Percentiles rank a stretch among this genome's conserved stretches.
Evolutionary conservation across 2,888 invertebrate species (phyloP).

Genomic region (Orgyia antiqua): DNA sequence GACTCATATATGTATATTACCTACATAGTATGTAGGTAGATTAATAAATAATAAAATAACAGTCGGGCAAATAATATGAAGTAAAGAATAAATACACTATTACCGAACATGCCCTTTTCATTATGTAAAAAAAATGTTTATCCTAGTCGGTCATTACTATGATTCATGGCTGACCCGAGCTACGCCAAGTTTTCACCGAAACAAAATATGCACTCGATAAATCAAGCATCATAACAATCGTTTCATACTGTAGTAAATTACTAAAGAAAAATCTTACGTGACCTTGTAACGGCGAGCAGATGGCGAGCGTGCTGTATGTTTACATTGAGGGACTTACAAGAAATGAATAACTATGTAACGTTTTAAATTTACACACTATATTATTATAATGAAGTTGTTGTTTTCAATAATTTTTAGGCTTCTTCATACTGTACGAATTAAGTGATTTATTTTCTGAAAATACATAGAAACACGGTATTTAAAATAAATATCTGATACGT

Average conservation of each 20-base stretch:
- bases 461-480: no score
- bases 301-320: slow-evolving; percentile 22
- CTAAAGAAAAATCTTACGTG: slow-evolving; percentile 35
- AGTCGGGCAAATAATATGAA: no score
- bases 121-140: slow-evolving; percentile 39
- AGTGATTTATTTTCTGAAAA: no score
- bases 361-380: slow-evolving; percentile 24
- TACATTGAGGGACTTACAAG: slow-evolving; percentile 29
- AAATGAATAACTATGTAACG: slow-evolving; percentile 24
- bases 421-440: no score
- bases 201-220: slow-evolving; percentile 57
- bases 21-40: no score
- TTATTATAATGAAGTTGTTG: slow-evolving; percentile 10
- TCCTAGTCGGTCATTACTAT: slow-evolving; percentile 38
- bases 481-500: no score
- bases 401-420: no score
- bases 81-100: no score
- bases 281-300: slow-evolving; percentile 31
- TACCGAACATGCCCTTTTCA: slow-evolving; percentile 37
- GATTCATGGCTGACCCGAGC: slow-evolving; percentile 48
- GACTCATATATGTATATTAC: slow-evolving; percentile 19
- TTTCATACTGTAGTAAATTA: slow-evolving; percentile 38
- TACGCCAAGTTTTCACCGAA: slow-evolving; percentile 40
- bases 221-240: slow-evolving; percentile 61
- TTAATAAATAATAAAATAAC: no score